These are phyloP conservation scores for Clarias platycephalus DNA, from an alignment of 2,797 vertebrate species.

Conservation along the genomic window DNA sequence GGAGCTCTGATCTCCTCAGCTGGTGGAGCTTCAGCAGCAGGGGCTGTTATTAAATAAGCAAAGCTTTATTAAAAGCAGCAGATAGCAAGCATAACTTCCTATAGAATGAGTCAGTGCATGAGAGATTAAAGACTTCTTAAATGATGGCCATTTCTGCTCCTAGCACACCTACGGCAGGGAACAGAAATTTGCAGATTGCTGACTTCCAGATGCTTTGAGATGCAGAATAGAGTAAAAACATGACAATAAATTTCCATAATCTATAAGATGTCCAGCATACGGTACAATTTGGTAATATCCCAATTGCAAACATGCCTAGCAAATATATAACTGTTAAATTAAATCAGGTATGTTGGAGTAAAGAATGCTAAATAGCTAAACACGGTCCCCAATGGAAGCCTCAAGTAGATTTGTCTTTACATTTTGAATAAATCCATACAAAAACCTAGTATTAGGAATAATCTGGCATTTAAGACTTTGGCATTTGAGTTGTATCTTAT, in stretches of 20 bases:
- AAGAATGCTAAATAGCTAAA: not conserved
- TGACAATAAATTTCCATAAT: not conserved
- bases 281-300: not conserved
- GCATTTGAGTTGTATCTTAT: not conserved
- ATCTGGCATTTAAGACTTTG: not conserved
- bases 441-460: not conserved
- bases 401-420: not conserved
- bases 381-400: not conserved
- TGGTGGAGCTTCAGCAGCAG: constrained; percentile 69
- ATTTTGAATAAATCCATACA: not conserved
- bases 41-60: constrained; percentile 70
- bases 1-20: constrained; percentile 71
- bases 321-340: not conserved
- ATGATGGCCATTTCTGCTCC: not conserved
- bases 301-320: not conserved
- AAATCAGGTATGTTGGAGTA: not conserved
- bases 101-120: constrained; percentile 25
- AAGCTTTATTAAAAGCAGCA: constrained; percentile 50
- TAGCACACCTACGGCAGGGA: not conserved
- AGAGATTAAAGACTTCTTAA: constrained; percentile 1
- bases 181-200: not conserved
- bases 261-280: not conserved
- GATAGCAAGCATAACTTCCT: constrained; percentile 47
- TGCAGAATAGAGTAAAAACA: not conserved
- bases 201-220: not conserved